Base-by-base conservation (phyloP, 2,113 vertebrate genomes). In the Aythya baeri region DNA sequence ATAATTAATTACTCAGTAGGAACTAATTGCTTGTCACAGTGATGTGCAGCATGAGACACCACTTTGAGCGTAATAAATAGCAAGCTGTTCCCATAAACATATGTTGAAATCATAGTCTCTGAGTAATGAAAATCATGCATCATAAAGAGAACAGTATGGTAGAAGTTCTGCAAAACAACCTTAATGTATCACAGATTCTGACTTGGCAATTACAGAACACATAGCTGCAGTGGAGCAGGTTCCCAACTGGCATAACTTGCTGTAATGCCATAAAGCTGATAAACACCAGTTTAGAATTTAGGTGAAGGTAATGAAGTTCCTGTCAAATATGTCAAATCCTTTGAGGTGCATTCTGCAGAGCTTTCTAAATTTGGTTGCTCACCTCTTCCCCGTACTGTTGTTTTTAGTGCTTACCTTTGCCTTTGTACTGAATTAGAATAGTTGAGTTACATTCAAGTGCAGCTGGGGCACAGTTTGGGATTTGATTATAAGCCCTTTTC, bases 1-100 rank as follows among this genome's bases (percentile, higher is more conserved):
- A 95, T 96, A 96, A 91, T 91, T 86, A 93, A 95, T 96, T 83
- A 58, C 76, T 88, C 82, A 67, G 76, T 89, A 49, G 70, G 84
- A 92, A 65, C 66, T 95, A 96, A 97, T 91, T 88, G 73, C 75
- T 63, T 82, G 79, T 89, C 94, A 46, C 31, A 79, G 70, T 80
- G 83, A 85, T 74, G 75, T 88, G 72, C 80, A 84, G 36, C 68
- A 86, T 80, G 91, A 96, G 68, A 58, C 16, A 26, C 20, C 84
- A 49, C 75, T 93, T 93, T 86, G 59, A 88, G 58, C 49, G 31
- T 88, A 89, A 93, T 81, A 75, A 91, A 91, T 70, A 87, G 75
- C 67, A 92, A 58, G 18, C 58, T 94, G 43, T 81, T 88, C 32
- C 83, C 38, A 84, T 73, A 93, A 97, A 93, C 73, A 80, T 82